Evolutionary conservation across 2,888 invertebrate species (phyloP).

Genomic region (Drosophila gaucha): DNA sequence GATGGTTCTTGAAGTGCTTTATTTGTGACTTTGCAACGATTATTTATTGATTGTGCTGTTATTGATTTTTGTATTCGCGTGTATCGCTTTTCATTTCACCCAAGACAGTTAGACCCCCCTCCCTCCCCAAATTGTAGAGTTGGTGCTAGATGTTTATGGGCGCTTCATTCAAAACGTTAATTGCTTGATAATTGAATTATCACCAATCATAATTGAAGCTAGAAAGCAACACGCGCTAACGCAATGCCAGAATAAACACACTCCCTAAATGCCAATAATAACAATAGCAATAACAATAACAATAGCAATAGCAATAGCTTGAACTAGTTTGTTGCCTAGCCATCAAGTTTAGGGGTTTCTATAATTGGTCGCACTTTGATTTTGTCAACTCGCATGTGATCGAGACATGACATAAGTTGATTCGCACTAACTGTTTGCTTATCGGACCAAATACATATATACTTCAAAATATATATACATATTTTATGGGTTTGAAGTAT

Average conservation of each 20-base stretch:
- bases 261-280: constrained; percentile 22
- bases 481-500: background rate
- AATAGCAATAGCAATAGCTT: background rate
- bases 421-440: constrained; percentile 8
- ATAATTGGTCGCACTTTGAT: constrained; percentile 53
- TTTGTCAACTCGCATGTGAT: constrained; percentile 31
- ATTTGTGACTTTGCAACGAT: constrained; percentile 55
- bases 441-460: background rate
- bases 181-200: constrained; percentile 76
- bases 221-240: constrained; percentile 59
- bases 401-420: constrained; percentile 1
- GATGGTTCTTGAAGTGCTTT: constrained; percentile 49
- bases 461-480: background rate
- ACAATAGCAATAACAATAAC: background rate
- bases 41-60: constrained; percentile 61
- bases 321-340: constrained; percentile 41
- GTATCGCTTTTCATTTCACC: constrained; percentile 46
- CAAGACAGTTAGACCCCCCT: background rate
- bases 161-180: constrained; percentile 62
- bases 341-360: constrained; percentile 18
- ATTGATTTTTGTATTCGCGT: constrained; percentile 43
- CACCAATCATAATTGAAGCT: constrained; percentile 65
- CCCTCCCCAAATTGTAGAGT: background rate
- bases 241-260: constrained; percentile 36
- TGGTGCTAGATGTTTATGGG: constrained; percentile 38